A percentile compares a stretch with the other conserved stretches of the same genome.
phyloP scores from a whole-genome alignment of 2,113 vertebrate species.

The Arenaria interpres region DNA sequence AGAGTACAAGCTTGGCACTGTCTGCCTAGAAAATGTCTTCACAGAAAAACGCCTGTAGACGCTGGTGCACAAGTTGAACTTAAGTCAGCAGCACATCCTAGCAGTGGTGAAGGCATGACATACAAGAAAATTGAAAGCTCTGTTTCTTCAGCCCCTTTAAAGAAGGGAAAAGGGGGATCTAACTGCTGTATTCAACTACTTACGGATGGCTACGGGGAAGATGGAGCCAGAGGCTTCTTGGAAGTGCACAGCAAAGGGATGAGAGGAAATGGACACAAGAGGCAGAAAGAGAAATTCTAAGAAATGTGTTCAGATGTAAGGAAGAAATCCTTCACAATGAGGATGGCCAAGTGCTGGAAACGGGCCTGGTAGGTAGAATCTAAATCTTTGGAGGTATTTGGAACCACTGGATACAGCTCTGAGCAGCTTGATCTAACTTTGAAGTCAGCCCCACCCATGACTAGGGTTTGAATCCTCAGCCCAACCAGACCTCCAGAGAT shows the following conservation, averaged over 20 bases:
- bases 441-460: neutral
- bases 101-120: neutral
- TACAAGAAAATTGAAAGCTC: neutral
- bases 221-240: neutral
- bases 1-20: neutral
- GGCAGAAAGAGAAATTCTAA: neutral
- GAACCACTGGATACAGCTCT: neutral
- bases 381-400: neutral
- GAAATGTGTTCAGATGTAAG: neutral
- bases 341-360: neutral
- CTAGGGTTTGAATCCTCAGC: neutral
- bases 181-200: neutral
- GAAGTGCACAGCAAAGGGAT: neutral
- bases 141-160: neutral
- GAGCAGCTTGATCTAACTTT: neutral
- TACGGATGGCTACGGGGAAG: neutral
- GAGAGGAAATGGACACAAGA: neutral
- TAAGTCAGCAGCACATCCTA: neutral
- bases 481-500: neutral
- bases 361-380: neutral
- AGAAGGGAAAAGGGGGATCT: neutral
- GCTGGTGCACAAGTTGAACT: neutral
- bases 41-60: neutral
- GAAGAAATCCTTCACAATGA: neutral
- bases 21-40: neutral